These are phyloP conservation scores for Cottoperca gobio DNA, from an alignment of 2,797 vertebrate genomes.

Conservation along the genomic window DNA sequence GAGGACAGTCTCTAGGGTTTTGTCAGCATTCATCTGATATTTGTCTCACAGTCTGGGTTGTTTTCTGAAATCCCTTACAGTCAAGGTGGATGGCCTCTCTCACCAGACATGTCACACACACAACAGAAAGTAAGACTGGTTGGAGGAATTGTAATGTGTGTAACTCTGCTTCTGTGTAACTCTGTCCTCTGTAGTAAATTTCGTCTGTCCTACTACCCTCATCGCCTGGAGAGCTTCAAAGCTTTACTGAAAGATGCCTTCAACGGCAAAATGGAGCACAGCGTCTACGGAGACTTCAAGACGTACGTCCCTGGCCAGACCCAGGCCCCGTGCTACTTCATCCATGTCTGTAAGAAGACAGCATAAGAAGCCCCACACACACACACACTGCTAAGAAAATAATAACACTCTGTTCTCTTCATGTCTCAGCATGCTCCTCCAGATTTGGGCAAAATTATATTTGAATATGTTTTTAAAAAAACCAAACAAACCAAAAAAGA, in stretches of 20 bases:
- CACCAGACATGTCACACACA: conserved; percentile 1
- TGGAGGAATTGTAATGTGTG: not conserved
- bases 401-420: not conserved
- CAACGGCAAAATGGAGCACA: conserved; percentile 89
- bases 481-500: no score
- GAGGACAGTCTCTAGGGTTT: not conserved
- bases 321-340: conserved; percentile 93
- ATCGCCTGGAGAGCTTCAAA: conserved; percentile 90
- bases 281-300: conserved; percentile 92
- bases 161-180: not conserved
- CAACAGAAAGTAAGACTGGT: not conserved
- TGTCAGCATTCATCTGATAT: not conserved
- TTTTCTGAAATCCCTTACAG: not conserved
- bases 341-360: conserved; percentile 93
- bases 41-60: not conserved
- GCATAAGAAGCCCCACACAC: conserved; percentile 72
- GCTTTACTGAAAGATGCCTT: conserved; percentile 89
- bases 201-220: conserved; percentile 97
- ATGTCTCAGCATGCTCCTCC: not conserved
- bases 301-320: conserved; percentile 86
- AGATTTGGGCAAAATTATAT: conserved; percentile 10
- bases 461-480: conserved; percentile 32
- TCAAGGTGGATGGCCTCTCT: not conserved
- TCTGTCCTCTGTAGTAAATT: conserved; percentile 89
- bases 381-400: not conserved